These are phyloP conservation scores for Cecidostiba fungosa DNA, from an alignment of 2,888 invertebrate genomes.

Conservation along the genomic window DNA sequence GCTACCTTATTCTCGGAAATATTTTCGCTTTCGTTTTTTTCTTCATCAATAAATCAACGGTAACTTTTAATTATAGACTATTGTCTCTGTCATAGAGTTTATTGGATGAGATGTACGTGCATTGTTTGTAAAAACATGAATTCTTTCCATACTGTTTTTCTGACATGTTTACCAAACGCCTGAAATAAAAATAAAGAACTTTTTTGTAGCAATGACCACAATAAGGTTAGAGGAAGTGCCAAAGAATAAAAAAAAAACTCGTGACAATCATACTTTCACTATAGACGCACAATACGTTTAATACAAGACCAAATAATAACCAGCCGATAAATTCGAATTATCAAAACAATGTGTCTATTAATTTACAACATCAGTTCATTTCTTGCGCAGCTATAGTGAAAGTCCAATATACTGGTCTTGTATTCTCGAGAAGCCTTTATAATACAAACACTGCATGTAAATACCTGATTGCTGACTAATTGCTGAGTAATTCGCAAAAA, in stretches of 20 bases:
- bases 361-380: slow-evolving; percentile 5
- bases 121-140: too few species aligned
- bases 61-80: background rate
- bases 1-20: background rate
- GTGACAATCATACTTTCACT: slow-evolving; percentile 12
- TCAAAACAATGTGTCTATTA: slow-evolving; percentile 7
- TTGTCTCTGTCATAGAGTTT: too few species aligned
- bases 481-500: background rate
- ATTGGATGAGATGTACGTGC: too few species aligned
- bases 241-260: background rate
- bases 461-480: slow-evolving; percentile 1
- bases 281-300: background rate
- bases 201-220: background rate
- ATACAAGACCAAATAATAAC: background rate
- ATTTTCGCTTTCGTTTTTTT: background rate
- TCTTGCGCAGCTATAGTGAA: background rate
- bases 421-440: background rate
- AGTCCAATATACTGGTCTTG: background rate
- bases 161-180: too few species aligned
- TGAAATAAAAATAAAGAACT: too few species aligned
- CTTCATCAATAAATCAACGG: background rate
- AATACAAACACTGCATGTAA: background rate
- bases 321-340: background rate
- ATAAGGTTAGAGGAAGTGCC: background rate
- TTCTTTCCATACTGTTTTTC: too few species aligned